A percentile compares a stretch with the other conserved stretches of the same genome.
Evolutionary conservation across 2,797 vertebrate species (phyloP).

Genomic region (Alectoris magna): DNA sequence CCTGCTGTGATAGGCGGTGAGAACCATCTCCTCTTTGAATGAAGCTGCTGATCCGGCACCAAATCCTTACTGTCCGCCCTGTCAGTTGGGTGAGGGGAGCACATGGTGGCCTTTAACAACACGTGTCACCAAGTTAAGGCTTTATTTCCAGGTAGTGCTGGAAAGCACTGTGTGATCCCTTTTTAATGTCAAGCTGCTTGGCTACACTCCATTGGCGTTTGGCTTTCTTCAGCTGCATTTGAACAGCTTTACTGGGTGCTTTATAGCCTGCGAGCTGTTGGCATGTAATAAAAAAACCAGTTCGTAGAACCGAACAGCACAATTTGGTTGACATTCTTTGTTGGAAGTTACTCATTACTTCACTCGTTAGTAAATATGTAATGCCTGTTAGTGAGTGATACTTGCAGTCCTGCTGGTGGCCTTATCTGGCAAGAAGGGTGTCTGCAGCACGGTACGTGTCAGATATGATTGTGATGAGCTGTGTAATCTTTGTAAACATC

Average conservation of each 20-base stretch:
- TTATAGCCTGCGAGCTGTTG: neutral
- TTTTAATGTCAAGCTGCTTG: neutral
- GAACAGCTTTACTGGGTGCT: neutral
- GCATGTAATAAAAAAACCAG: neutral
- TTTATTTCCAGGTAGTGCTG: neutral
- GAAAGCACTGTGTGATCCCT: rapidly evolving
- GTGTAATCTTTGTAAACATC: neutral
- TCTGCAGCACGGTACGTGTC: neutral
- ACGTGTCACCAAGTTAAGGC: neutral
- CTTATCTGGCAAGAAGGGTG: rapidly evolving
- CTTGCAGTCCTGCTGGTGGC: neutral
- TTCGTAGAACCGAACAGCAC: neutral
- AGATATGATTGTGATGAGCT: neutral
- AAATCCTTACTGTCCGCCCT: neutral
- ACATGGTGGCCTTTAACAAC: rapidly evolving
- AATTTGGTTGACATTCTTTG: rapidly evolving
- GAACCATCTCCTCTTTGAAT: neutral
- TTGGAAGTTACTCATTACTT: neutral
- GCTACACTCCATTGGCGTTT: neutral
- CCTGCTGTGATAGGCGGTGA: rapidly evolving
- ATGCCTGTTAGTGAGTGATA: neutral
- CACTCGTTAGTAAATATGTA: neutral
- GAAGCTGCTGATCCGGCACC: rapidly evolving
- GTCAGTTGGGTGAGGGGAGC: neutral
- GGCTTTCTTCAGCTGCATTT: rapidly evolving